Evolutionary conservation across 2,113 vertebrate genomes (phyloP).

Genomic region (Amphiprion percula): DNA sequence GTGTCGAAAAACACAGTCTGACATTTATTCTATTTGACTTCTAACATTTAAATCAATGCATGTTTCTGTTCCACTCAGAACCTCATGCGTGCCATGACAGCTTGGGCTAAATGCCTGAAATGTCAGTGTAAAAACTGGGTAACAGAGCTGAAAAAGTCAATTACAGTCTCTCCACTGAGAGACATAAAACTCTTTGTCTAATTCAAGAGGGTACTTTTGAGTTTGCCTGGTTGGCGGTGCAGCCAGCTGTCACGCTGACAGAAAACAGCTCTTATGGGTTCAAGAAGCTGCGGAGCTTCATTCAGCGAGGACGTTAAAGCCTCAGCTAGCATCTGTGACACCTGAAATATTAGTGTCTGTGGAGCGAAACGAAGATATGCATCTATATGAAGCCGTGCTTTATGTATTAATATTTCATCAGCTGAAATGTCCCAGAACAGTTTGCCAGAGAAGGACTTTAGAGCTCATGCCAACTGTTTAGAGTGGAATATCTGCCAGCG

Average conservation of each 20-base stretch:
- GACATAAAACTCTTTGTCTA: conserved; percentile 61
- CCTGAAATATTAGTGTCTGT: conserved; percentile 18
- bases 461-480: conserved; percentile 4
- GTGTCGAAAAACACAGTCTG: neutral
- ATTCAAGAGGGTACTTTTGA: conserved; percentile 48
- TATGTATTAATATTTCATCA: conserved; percentile 34
- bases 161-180: conserved; percentile 47
- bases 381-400: neutral
- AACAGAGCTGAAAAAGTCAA: conserved; percentile 44
- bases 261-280: conserved; percentile 23
- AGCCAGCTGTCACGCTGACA: conserved; percentile 58
- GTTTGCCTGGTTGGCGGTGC: conserved; percentile 39
- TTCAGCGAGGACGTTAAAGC: conserved; percentile 11
- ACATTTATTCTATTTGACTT: neutral
- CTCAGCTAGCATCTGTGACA: conserved; percentile 33
- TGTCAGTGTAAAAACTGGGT: conserved; percentile 18
- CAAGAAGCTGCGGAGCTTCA: conserved; percentile 13
- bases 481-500: neutral
- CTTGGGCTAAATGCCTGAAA: conserved; percentile 33
- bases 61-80: neutral
- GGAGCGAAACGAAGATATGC: conserved; percentile 2
- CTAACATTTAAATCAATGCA: too few relatives aligned
- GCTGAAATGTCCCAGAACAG: conserved; percentile 17
- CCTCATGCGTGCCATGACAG: neutral
- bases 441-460: neutral